Conservation (phyloP, 1,140 invertebrate species). For the Eriosoma lanigerum region DNA sequence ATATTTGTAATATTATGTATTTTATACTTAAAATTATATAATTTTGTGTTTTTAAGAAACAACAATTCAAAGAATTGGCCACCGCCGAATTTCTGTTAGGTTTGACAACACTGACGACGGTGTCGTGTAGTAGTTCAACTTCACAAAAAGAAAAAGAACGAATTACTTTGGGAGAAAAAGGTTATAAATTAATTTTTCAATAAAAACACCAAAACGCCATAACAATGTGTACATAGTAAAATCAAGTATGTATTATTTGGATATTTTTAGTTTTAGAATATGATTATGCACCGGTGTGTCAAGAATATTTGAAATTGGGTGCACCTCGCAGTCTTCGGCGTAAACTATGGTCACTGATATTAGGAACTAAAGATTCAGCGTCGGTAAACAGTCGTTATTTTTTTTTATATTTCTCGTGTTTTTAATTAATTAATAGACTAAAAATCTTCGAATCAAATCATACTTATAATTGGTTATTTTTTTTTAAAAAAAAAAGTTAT, state of each 20-base stretch:
- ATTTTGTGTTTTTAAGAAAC: slow-evolving; percentile 17
- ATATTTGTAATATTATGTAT: too few species aligned
- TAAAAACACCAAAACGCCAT: background rate
- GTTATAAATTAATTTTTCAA: background rate
- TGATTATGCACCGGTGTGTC: slow-evolving; percentile 73
- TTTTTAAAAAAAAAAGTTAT: too few species aligned
- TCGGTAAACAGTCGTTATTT: slow-evolving; percentile 60
- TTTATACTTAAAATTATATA: too few species aligned
- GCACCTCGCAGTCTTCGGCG: slow-evolving; percentile 76
- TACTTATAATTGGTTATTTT: too few species aligned
- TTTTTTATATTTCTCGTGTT: too few species aligned
- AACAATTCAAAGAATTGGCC: slow-evolving; percentile 22
- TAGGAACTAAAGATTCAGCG: slow-evolving; percentile 72
- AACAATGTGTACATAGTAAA: too few species aligned
- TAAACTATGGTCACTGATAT: slow-evolving; percentile 77
- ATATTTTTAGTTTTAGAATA: slow-evolving; percentile 63
- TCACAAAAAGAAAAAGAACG: slow-evolving; percentile 28
- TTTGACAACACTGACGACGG: background rate
- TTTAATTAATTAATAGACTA: too few species aligned
- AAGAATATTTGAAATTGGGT: slow-evolving; percentile 84
- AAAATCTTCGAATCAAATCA: too few species aligned
- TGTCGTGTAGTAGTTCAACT: background rate
- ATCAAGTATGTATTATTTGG: background rate
- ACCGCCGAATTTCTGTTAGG: slow-evolving; percentile 34
- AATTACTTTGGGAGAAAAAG: slow-evolving; percentile 26